A percentile compares a stretch with the other conserved stretches of the same genome.
phyloP scores from a whole-genome alignment of 1,140 invertebrate species.

The Teleopsis dalmanni region DNA sequence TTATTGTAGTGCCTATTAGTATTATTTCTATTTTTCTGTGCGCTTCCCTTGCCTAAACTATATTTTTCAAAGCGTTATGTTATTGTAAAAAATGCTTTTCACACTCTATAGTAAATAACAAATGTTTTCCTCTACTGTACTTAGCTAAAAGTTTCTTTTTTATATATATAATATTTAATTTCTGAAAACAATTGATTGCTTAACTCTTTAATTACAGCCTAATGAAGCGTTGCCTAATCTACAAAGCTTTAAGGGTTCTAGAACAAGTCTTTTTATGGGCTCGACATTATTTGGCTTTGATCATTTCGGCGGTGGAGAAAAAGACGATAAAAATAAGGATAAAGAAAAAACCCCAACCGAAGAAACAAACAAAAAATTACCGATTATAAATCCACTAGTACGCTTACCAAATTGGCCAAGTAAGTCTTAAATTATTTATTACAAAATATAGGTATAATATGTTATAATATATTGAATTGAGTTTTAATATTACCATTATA shows the following conservation, averaged over 20 bases:
- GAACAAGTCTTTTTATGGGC: slow-evolving; percentile 46
- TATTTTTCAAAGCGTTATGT: too few relatives aligned
- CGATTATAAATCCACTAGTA: slow-evolving; percentile 85
- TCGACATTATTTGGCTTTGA: slow-evolving; percentile 38
- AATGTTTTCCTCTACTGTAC: too few relatives aligned
- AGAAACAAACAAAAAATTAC: slow-evolving; percentile 61
- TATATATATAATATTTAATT: too few relatives aligned
- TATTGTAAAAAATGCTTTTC: too few relatives aligned
- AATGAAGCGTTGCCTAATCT: slow-evolving; percentile 46
- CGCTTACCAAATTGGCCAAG: slow-evolving; percentile 79
- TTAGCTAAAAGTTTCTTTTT: too few relatives aligned
- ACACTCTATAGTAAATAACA: too few relatives aligned
- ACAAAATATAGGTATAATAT: too few relatives aligned
- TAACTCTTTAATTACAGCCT: slow-evolving; percentile 41
- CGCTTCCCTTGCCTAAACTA: too few relatives aligned
- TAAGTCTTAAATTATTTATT: slow-evolving; percentile 51
- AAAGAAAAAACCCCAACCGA: slow-evolving; percentile 41
- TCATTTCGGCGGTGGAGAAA: slow-evolving; percentile 19
- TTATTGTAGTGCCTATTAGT: too few relatives aligned
- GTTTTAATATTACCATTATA: neutral
- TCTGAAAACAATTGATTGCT: too few relatives aligned
- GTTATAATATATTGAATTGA: too few relatives aligned
- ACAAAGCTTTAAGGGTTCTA: slow-evolving; percentile 52
- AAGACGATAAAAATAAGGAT: slow-evolving; percentile 26
- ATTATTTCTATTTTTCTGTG: too few relatives aligned